Base-by-base conservation (phyloP, 2,797 vertebrate genomes). In the Protosalanx chinensis region DNA sequence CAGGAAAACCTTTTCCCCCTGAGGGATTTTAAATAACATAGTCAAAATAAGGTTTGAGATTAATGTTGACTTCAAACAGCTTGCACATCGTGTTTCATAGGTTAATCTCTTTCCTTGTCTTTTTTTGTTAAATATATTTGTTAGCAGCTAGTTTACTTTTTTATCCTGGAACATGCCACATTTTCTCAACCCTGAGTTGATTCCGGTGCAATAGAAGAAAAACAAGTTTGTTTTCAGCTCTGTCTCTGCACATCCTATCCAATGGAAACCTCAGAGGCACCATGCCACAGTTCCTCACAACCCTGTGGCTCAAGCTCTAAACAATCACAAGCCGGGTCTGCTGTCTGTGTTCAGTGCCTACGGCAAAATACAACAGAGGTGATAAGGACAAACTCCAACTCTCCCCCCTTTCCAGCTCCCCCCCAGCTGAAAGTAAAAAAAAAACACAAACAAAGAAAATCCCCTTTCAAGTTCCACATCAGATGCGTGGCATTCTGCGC, bases 381-480 rank as follows among this genome's bases (percentile, higher is more conserved):
- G 82, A 88, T 90, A 79, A 84, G 88, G 86, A 78, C 81, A 79
- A 84, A 76, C 41, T 46, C 41, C 41, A 13, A 46, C 12, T 35
- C 33, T 35, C 33, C 41, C 10, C 12, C 41, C 6, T 35, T 35
- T 2, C 33, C 23, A 27, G 23, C 23, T 27, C 23, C 23, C 23
- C 23, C 23, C 23, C 23, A 27, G 23, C 23, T 82, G n/a, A n/a
- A n/a, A n/a, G 74, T 73, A 69, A 84, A 85, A 86, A 86, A 70
- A 84, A 85, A 86, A 86, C 76, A 82, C 78, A 78, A 85, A 67
- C 72, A 16, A 72, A 87, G 80, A 91, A 91, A 89, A 88, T 82
- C 82, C 87, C 79, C 77, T 65, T 72, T 78, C 69, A 61, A 41
- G 37, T 51, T 62, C 13, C 72, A 86, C 77, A 84, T 88, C 84